A percentile compares a stretch with the other conserved stretches of the same genome.
phyloP scores from a whole-genome alignment of 2,888 invertebrate genomes.

The Spatulosminthurus flaviceps region DNA sequence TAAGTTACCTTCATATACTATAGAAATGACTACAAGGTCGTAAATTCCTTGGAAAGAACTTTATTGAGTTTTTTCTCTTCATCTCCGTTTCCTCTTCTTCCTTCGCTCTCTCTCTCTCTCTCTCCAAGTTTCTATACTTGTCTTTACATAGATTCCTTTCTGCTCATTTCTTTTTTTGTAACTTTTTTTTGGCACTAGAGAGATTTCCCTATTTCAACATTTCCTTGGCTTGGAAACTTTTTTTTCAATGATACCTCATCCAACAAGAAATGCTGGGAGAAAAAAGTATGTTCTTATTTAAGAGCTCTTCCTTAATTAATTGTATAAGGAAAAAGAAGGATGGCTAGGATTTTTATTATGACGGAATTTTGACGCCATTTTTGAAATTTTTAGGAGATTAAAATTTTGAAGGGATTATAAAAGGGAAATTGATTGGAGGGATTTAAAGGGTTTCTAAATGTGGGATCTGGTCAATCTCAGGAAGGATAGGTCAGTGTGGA shows the following conservation, averaged over 20 bases:
- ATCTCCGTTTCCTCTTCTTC: conserved; percentile 7
- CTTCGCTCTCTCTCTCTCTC: background rate
- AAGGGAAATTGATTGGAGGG: background rate
- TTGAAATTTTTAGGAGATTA: too few relatives aligned
- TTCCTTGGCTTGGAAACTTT: too few relatives aligned
- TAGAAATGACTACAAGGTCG: conserved; percentile 51
- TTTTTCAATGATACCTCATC: too few relatives aligned
- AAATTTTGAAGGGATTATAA: too few relatives aligned
- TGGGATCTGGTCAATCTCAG: background rate
- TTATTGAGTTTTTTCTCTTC: conserved; percentile 51
- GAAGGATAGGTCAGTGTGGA: background rate
- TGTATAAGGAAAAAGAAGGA: too few relatives aligned
- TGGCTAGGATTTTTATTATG: too few relatives aligned
- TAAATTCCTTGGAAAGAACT: conserved; percentile 49
- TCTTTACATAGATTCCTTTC: background rate
- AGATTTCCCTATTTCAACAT: too few relatives aligned
- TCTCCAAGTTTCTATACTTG: background rate
- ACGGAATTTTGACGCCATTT: too few relatives aligned
- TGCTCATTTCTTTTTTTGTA: background rate
- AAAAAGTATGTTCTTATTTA: too few relatives aligned
- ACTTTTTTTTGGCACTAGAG: background rate
- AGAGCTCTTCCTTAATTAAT: too few relatives aligned
- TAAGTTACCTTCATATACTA: conserved; percentile 46
- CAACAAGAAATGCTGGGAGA: too few relatives aligned
- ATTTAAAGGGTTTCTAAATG: background rate